Evolutionary conservation across 2,888 invertebrate species (phyloP).

Genomic region (Anaspis maculata): DNA sequence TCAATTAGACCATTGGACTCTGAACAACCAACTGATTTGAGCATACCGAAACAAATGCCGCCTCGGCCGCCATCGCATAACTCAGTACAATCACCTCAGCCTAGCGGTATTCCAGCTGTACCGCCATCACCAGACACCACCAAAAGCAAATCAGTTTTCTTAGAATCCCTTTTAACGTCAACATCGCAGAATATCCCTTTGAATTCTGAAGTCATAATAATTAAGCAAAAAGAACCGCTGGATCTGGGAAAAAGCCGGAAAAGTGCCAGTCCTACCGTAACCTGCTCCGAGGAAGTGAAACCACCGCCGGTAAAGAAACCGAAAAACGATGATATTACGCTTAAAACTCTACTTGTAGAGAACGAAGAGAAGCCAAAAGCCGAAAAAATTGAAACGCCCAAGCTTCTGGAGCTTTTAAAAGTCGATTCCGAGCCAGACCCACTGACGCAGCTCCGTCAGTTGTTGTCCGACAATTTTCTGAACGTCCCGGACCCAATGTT

Average conservation of each 20-base stretch:
- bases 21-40: slow-evolving; percentile 51
- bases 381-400: slow-evolving; percentile 32
- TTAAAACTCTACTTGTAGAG: slow-evolving; percentile 45
- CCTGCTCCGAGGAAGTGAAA: slow-evolving; percentile 65
- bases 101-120: slow-evolving; percentile 62
- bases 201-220: slow-evolving; percentile 48
- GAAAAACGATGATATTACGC: slow-evolving; percentile 43
- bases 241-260: slow-evolving; percentile 61
- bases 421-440: slow-evolving; percentile 50
- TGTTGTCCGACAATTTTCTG: slow-evolving; percentile 57
- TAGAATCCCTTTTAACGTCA: slow-evolving; percentile 56
- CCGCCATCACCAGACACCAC: slow-evolving; percentile 58
- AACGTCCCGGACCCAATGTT: slow-evolving; percentile 74
- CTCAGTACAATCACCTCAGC: slow-evolving; percentile 66
- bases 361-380: slow-evolving; percentile 32
- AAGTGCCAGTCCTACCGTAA: slow-evolving; percentile 63
- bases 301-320: slow-evolving; percentile 41
- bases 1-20: slow-evolving; percentile 22
- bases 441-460: slow-evolving; percentile 60
- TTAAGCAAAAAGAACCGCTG: slow-evolving; percentile 55
- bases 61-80: slow-evolving; percentile 58
- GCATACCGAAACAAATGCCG: slow-evolving; percentile 45
- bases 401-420: slow-evolving; percentile 42
- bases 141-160: slow-evolving; percentile 45
- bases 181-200: slow-evolving; percentile 48